Evolutionary conservation across 2,888 invertebrate species (phyloP).

Genomic region (Sminthurinus aureus): DNA sequence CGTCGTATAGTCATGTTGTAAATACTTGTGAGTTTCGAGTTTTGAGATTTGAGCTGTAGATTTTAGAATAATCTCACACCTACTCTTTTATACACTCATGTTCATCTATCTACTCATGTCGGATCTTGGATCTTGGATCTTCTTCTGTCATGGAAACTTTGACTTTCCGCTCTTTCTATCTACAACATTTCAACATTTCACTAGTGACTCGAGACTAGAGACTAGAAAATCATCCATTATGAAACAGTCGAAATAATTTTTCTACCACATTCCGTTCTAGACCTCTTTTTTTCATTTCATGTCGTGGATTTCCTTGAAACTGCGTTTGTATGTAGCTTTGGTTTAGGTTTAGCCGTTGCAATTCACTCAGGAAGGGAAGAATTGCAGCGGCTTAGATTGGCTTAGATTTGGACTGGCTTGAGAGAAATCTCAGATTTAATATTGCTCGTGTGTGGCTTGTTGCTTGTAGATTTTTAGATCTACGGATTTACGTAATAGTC

Average conservation of each 20-base stretch:
- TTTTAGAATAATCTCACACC: not conserved
- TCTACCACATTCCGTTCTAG: not conserved
- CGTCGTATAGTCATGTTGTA: not conserved
- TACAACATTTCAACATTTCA: too few species aligned
- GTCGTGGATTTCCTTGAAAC: not conserved
- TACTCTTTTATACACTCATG: constrained; percentile 6
- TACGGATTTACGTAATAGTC: not conserved
- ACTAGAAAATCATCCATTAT: constrained; percentile 32
- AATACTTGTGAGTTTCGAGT: not conserved
- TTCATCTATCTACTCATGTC: not conserved
- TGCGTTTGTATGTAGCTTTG: not conserved
- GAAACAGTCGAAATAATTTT: constrained; percentile 21
- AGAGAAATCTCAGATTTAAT: constrained; percentile 1
- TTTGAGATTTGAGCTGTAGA: constrained; percentile 5
- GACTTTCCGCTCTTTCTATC: too few species aligned
- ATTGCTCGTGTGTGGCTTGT: not conserved
- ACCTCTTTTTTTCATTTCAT: not conserved
- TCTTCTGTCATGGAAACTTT: too few species aligned
- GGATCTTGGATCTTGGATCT: not conserved
- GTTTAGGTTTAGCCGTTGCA: too few species aligned
- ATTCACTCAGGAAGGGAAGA: too few species aligned
- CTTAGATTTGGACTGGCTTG: not conserved
- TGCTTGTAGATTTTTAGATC: constrained; percentile 8
- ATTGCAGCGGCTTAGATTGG: too few species aligned
- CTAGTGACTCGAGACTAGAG: too few species aligned